Base-by-base conservation (phyloP, 2,888 invertebrate genomes). In the Drosophila quasianomalipes region DNA sequence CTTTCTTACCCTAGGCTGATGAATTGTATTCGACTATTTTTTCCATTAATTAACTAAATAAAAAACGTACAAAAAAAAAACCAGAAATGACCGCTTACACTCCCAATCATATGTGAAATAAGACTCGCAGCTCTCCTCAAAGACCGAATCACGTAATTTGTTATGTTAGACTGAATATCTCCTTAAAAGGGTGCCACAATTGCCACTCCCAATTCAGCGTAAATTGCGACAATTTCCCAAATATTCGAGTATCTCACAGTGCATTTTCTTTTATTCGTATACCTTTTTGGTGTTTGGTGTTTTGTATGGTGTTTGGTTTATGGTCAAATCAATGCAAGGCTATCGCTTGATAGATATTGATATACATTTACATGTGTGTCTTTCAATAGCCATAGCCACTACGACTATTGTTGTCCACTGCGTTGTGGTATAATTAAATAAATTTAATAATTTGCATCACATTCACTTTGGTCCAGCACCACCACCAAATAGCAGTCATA, bases 361-460 rank as follows among this genome's bases (percentile, higher is more conserved):
- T 57, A 57, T 41, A 31, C 16, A 41, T 58, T 26, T 47, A 47
- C 47, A 47, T 26, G 47, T 4, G 12, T 41, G 44, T 44, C 22
- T 19, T 58, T 64, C 52, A 57, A 57, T 57, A n/a, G n/a, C 39
- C 39, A 39, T 19, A 28, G 55, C 55, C 37, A 55, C 37, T 30
- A 4, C 16, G 14, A n/a, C 19, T 16, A 44, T 41, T 67, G 65
- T 65, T 63, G 67, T 65, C 67, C 47, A 68, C 7, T 54, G n/a
- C 49, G 37, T n/a, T 47, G 53, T 16, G 54, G 47, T 37, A 31
- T 39, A 54, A 62, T 62, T 39, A 54, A 54, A 41, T 69, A 69
- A 73, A 69, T 60, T 72, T 74, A 82, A 71, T 70, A 77, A 83
- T 82, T 83, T 83, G 81, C 74, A 82, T 75, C 79, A 80, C 81